These are phyloP conservation scores for Cremastinae sp. DNA, from an alignment of 2,888 invertebrate species.

Conservation along the genomic window DNA sequence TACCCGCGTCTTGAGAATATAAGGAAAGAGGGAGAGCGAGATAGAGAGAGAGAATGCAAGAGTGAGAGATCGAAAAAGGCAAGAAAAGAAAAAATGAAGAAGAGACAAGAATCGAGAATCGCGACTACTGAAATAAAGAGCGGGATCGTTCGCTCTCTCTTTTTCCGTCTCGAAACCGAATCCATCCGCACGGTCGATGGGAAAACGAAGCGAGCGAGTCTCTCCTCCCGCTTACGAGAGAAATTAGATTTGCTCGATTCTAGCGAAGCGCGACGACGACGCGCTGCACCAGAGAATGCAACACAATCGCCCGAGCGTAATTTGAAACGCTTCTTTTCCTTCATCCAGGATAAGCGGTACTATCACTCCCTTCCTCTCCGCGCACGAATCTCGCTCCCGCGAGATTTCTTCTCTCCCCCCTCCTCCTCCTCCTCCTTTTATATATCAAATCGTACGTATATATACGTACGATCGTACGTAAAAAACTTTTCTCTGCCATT, in stretches of 20 bases:
- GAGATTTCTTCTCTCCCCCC: too few relatives aligned
- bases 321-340: slow-evolving; percentile 71
- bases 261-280: slow-evolving; percentile 77
- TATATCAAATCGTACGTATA: too few relatives aligned
- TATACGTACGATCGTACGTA: too few relatives aligned
- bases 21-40: slow-evolving; percentile 8
- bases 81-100: slow-evolving; percentile 24
- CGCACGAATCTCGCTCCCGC: slow-evolving; percentile 24
- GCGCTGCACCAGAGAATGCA: slow-evolving; percentile 77
- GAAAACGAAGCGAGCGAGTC: slow-evolving; percentile 30
- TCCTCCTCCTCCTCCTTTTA: too few relatives aligned
- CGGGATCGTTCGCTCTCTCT: neutral
- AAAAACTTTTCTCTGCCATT: too few relatives aligned
- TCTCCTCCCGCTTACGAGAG: slow-evolving; percentile 48
- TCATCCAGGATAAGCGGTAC: slow-evolving; percentile 12
- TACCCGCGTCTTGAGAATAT: neutral
- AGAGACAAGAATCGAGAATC: slow-evolving; percentile 41
- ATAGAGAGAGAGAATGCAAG: slow-evolving; percentile 29
- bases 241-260: slow-evolving; percentile 73
- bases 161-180: slow-evolving; percentile 20
- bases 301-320: slow-evolving; percentile 75
- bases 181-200: slow-evolving; percentile 11
- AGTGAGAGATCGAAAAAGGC: slow-evolving; percentile 18
- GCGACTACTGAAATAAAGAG: slow-evolving; percentile 42
- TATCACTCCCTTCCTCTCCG: slow-evolving; percentile 47